phyloP scores from a whole-genome alignment of 2,888 invertebrate genomes.

The Trissonchulus sp. region DNA sequence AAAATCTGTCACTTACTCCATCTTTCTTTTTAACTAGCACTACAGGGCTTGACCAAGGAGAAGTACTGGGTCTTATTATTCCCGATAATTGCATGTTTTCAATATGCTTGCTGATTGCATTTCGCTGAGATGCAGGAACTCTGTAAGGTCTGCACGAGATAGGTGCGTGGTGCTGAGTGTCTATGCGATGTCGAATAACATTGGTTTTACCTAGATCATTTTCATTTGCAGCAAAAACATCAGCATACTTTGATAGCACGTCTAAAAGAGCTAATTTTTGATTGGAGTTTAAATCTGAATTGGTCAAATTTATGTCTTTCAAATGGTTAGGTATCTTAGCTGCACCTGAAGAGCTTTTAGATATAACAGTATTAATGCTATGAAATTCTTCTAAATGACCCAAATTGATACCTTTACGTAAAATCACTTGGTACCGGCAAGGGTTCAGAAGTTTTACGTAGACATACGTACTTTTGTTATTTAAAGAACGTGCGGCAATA shows the following conservation, averaged over 20 bases:
- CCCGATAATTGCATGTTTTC: background rate
- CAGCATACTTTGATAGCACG: background rate
- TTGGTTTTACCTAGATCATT: background rate
- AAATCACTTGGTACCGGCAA: too few relatives aligned
- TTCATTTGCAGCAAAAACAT: background rate
- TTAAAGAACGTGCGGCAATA: too few relatives aligned
- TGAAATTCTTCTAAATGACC: too few relatives aligned
- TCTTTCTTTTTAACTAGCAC: constrained; percentile 49
- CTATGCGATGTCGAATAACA: background rate
- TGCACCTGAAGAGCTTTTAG: too few relatives aligned
- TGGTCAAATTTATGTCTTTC: background rate
- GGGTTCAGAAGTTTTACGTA: too few relatives aligned
- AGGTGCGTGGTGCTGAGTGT: background rate
- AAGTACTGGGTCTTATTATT: constrained; percentile 39
- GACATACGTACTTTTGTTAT: too few relatives aligned
- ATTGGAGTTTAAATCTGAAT: too few relatives aligned
- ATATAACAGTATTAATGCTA: too few relatives aligned
- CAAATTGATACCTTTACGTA: too few relatives aligned
- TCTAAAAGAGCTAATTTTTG: background rate
- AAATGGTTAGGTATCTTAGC: too few relatives aligned
- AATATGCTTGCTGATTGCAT: background rate
- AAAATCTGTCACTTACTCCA: constrained; percentile 36
- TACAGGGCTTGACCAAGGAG: constrained; percentile 49
- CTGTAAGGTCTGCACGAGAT: background rate
- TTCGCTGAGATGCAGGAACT: background rate